Conservation (phyloP, 2,797 vertebrate genomes). For the Pygocentrus nattereri region DNA sequence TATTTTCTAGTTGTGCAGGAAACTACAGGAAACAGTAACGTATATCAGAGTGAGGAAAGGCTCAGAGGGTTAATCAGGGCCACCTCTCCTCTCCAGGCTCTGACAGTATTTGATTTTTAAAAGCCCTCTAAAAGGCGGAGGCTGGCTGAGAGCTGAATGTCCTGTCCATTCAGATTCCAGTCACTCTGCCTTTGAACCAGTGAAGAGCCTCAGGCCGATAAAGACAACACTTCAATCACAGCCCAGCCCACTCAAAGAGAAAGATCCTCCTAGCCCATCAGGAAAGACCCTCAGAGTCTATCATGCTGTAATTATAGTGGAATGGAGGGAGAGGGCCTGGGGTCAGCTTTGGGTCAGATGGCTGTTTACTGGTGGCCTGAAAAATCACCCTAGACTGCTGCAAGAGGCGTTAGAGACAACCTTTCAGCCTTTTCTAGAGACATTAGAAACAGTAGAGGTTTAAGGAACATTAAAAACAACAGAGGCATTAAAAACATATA, state of each 20-base stretch:
- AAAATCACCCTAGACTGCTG: background rate
- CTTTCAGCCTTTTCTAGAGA: too few species aligned
- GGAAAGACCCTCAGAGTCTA: background rate
- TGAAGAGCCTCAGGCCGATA: constrained; percentile 21
- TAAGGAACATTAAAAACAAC: too few species aligned
- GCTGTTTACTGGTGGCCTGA: background rate
- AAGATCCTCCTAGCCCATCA: background rate
- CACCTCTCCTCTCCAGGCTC: background rate
- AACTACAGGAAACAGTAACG: too few species aligned
- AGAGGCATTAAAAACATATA: too few species aligned
- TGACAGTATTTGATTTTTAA: too few species aligned
- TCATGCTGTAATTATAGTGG: constrained; percentile 6
- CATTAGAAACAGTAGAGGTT: too few species aligned
- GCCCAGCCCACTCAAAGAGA: constrained; percentile 11
- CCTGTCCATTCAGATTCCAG: background rate
- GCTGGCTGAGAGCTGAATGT: background rate
- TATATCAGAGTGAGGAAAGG: too few species aligned
- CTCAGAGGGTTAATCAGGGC: too few species aligned
- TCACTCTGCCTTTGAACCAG: constrained; percentile 10
- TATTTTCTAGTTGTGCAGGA: too few species aligned
- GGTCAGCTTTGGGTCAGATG: constrained; percentile 40
- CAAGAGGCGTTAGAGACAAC: too few species aligned
- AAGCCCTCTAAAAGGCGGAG: too few species aligned
- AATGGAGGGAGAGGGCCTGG: constrained; percentile 5
- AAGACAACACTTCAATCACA: background rate